Evolutionary conservation across 2,113 vertebrate species (phyloP), one percentile per base, ranked within the genome.

Genomic region (Montifringilla adamsi): DNA sequence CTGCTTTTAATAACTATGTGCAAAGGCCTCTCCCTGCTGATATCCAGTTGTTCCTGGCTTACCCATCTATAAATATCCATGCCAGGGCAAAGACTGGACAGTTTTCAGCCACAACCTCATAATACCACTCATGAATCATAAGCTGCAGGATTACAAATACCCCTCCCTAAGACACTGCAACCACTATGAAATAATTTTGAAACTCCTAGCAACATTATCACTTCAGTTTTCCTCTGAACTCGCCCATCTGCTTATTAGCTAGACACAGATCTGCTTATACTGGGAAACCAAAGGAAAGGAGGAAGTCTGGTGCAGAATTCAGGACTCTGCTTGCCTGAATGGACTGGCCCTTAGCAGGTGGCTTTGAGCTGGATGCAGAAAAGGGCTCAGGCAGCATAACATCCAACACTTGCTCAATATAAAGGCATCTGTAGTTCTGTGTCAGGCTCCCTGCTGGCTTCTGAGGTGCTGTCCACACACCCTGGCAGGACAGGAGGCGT

Each of bases 191-290:
- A 95, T 91, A 94, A 95, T 96, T 95, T 63, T 83, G 63, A 95
- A 94, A 94, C 74, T 94, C 96, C 90, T 97, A 96, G 93, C 94
- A 97, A 96, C 87, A 16, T 90, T 96, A 95, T 95, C 93, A 96
- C 95, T 96, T 97, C 76, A 64, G 0, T 91, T 95, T 96, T 96
- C 87, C 93, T 97, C 93, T 95, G 96, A 97, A 96, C 95, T 97
- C 7, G 0, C 72, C 94, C 96, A 97, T 97, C 96, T 95, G 94
- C 94, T 95, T 93, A 94, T 94, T 96, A 95, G 91, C 83, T 95
- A 95, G 87, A 85, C 67, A 44, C 84, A 94, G 89, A 93, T 93
- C 75, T 95, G 84, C 87, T 74, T 83, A 55, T 55, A 66, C 63
- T 90, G 59, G 86, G 84, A 91, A 93, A 94, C 73, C 30, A 28